Base-by-base conservation (phyloP, 2,797 vertebrate species). In the Bradypodion ventrale region DNA sequence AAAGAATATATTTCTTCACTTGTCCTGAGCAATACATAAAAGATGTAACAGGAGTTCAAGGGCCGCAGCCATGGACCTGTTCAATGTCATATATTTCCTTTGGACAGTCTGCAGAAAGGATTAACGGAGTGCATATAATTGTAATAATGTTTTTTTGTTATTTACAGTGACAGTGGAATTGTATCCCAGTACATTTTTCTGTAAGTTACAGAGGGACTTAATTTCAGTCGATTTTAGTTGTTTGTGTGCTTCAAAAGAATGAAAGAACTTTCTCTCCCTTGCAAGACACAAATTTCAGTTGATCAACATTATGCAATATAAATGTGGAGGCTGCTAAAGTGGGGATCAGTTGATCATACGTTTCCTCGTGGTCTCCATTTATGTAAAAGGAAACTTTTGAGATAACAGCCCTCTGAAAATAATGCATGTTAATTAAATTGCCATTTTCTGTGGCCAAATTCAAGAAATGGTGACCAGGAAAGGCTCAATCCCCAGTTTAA, bases 31-130 rank as follows among this genome's bases (percentile, higher is more conserved):
- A 46, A 65, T 16, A 37, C 1, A 5, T 2, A 65, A 62, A 76
- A 82, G 75, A 78, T 52, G 37, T 77, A 35, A 46, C 32, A 69
- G 16, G 37, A 60, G 82, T 96, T n/a, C 94, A 96, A 0, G 90
- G 94, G 66, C 89, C 93, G 90, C 59, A 90, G 84, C 94, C 94
- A 92, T 97, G 98, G 86, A 97, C 96, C 83, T 94, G 94, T 86
- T 98, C 97, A 0, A 99, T 96, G 79, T 99, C 97, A 69, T 92
- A 89, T n/a, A 98, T 94, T 86, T 98, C 97, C 94, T 99, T 99
- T 79, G 98, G 98, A 82, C 97, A 96, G 7, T 97, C 96, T 32
- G 95, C 95, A 87, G 99, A 99, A 63, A 99, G 95, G 90, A 99
- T 90, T 44, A 98, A 95, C 25, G 98, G 97, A 0, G 40, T 68